Percentiles rank a stretch among this genome's conserved stretches.
phyloP scores from a whole-genome alignment of 2,888 invertebrate genomes.

The Spatulosminthurus flaviceps region DNA sequence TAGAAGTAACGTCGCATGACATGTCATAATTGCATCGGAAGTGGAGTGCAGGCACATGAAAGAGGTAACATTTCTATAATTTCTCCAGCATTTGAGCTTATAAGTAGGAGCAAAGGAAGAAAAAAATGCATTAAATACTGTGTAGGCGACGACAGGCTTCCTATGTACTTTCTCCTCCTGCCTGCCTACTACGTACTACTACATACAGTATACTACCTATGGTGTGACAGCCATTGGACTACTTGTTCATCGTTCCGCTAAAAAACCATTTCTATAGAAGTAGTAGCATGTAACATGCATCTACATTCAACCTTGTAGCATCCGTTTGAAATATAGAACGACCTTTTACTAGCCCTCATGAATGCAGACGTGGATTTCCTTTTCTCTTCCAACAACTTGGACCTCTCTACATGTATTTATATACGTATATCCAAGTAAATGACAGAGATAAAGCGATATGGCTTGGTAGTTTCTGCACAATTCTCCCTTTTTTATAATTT shows the following conservation, averaged over 20 bases:
- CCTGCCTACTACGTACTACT: no score
- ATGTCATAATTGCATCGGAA: conserved; percentile 30
- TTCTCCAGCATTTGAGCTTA: no score
- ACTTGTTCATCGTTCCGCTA: no score
- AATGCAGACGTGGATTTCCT: no score
- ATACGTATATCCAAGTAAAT: no score
- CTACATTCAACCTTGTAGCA: neutral
- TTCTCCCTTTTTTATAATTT: neutral
- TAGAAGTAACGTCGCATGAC: conserved; percentile 19
- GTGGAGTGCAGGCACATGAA: conserved; percentile 20
- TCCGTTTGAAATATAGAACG: conserved; percentile 1
- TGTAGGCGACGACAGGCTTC: neutral
- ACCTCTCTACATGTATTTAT: no score
- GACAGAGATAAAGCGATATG: neutral
- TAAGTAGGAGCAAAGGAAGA: no score
- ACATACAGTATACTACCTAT: no score
- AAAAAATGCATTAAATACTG: conserved; percentile 8
- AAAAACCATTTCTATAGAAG: neutral
- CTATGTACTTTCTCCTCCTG: no score
- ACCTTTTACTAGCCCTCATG: neutral
- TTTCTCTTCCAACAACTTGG: no score
- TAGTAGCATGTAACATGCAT: no score
- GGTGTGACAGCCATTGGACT: neutral
- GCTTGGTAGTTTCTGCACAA: neutral
- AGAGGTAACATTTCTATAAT: conserved; percentile 13